A percentile compares a stretch with the other conserved stretches of the same genome.
Evolutionary conservation across 2,888 invertebrate species (phyloP).

Genomic region (Pecten maximus): DNA sequence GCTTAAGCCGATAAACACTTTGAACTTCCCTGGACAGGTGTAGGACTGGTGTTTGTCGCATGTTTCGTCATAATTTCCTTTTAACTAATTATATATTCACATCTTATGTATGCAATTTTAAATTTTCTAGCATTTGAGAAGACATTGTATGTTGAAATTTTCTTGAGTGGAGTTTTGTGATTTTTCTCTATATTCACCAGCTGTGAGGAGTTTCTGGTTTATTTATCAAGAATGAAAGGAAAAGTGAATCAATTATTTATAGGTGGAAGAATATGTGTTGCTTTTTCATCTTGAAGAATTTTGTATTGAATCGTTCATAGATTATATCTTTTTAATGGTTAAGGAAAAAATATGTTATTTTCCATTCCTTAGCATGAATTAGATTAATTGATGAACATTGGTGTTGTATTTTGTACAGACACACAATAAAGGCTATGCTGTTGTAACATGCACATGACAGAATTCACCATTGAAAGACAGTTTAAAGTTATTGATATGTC

Average conservation of each 20-base stretch:
- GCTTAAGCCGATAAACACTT: neutral
- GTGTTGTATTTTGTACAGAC: neutral
- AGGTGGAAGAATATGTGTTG: too few relatives aligned
- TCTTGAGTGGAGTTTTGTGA: neutral
- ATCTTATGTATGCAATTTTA: neutral
- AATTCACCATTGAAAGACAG: too few relatives aligned
- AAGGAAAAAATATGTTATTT: neutral
- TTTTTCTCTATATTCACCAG: neutral
- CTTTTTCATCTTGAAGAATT: neutral
- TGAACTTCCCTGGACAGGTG: neutral
- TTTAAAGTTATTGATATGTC: too few relatives aligned
- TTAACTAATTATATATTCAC: neutral
- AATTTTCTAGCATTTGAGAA: neutral
- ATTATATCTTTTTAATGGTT: too few relatives aligned
- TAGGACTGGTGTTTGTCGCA: neutral
- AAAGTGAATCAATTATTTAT: neutral
- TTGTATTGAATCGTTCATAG: neutral
- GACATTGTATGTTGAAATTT: neutral
- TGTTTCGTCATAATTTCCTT: neutral
- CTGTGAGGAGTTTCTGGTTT: neutral
- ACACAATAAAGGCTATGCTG: too few relatives aligned
- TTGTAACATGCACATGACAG: too few relatives aligned
- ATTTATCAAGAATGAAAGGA: neutral
- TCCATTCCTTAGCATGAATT: neutral
- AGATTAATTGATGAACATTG: slow-evolving; percentile 9